Percentiles rank a stretch among this genome's conserved stretches.
Evolutionary conservation across 2,888 invertebrate genomes (phyloP).

Genomic region (Cecidostiba fungosa): DNA sequence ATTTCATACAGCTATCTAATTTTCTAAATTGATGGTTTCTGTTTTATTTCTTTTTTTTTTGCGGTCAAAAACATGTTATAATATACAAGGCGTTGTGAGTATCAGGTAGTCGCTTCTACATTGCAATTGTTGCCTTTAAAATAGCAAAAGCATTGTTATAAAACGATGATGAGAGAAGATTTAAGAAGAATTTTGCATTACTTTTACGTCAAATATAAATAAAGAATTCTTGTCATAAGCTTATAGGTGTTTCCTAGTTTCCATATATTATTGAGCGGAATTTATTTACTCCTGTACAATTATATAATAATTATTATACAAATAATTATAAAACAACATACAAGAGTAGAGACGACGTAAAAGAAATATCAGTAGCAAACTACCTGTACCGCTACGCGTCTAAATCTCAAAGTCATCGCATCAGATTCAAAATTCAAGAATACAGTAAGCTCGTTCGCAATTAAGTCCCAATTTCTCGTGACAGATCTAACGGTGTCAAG

Average conservation of each 20-base stretch:
- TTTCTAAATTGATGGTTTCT: conserved; percentile 31
- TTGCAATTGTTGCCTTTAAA: no score
- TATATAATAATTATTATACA: no score
- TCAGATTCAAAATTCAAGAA: not conserved
- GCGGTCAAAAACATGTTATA: not conserved
- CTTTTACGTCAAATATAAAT: no score
- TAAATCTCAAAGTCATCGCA: not conserved
- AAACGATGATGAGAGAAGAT: no score
- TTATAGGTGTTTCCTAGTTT: no score
- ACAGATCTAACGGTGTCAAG: not conserved
- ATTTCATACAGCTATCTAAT: conserved; percentile 28
- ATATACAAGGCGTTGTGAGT: no score
- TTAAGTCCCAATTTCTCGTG: not conserved
- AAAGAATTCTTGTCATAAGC: no score
- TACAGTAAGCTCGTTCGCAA: not conserved
- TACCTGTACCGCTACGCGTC: not conserved
- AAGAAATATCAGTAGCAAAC: not conserved
- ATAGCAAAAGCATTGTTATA: no score
- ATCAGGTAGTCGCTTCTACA: no score
- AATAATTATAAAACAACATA: not conserved
- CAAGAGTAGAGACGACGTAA: not conserved
- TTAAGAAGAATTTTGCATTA: no score
- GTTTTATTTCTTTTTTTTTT: not conserved
- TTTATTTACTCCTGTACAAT: no score
- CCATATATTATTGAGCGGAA: no score